Evolutionary conservation across 2,797 vertebrate species (phyloP).

Genomic region (Protosalanx chinensis): DNA sequence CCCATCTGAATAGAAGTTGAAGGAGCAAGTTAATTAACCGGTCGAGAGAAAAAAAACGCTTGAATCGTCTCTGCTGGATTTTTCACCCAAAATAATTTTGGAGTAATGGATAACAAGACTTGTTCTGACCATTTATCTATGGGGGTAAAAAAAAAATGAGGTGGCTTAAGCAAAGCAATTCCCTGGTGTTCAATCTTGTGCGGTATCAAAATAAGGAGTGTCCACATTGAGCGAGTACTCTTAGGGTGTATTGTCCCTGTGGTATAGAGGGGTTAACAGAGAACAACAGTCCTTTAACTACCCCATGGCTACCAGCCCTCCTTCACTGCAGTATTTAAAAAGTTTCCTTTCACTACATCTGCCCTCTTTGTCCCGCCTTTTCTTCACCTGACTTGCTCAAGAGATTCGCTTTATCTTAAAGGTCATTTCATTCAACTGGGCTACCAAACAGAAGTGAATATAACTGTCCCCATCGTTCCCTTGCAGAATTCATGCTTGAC

Average conservation of each 20-base stretch:
- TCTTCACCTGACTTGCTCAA: constrained; percentile 91
- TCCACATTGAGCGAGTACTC: constrained; percentile 50
- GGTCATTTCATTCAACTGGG: constrained; percentile 96
- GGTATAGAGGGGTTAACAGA: constrained; percentile 55
- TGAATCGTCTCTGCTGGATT: constrained; percentile 6
- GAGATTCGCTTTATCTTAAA: constrained; percentile 95
- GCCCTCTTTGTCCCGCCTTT: constrained; percentile 83
- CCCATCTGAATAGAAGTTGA: constrained; percentile 57
- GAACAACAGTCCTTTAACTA: constrained; percentile 63
- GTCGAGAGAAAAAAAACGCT: constrained; percentile 6
- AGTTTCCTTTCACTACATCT: constrained; percentile 81
- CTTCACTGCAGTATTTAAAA: constrained; percentile 65
- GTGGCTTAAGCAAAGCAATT: constrained; percentile 38
- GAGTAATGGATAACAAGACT: neutral
- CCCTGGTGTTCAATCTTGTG: constrained; percentile 49
- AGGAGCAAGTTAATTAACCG: constrained; percentile 54
- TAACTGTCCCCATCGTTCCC: constrained; percentile 96
- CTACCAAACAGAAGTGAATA: constrained; percentile 94
- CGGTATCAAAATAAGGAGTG: constrained; percentile 56
- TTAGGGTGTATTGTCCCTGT: constrained; percentile 55
- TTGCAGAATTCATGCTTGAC: constrained; percentile 98
- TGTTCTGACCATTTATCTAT: neutral
- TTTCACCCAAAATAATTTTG: constrained; percentile 5
- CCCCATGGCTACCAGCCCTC: constrained; percentile 52
- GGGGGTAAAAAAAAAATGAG: constrained; percentile 18